Percentiles rank a stretch among this genome's conserved stretches.
Conservation (phyloP, 2,888 invertebrate genomes). For the Megaustenia siamemsis region DNA sequence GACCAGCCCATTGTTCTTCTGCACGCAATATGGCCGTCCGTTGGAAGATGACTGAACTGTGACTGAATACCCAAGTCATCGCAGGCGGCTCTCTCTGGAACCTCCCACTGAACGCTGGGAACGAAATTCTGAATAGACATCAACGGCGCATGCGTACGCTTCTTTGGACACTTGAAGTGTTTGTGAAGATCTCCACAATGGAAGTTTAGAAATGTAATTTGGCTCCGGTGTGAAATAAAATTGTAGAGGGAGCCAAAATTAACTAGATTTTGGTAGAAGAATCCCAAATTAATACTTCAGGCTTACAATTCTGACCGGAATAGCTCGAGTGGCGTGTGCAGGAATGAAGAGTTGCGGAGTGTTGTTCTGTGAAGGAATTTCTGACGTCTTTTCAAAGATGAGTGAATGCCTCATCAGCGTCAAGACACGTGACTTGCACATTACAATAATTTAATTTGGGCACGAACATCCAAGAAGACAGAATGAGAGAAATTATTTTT, state of each 20-base stretch:
- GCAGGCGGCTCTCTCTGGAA: neutral
- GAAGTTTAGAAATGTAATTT: neutral
- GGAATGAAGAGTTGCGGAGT: neutral
- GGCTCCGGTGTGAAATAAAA: neutral
- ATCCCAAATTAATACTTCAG: conserved; percentile 17
- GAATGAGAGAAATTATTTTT: too few relatives aligned
- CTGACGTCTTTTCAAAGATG: neutral
- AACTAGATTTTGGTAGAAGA: conserved; percentile 26
- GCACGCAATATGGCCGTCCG: conserved; percentile 29
- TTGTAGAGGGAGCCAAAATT: conserved; percentile 25
- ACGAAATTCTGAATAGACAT: neutral
- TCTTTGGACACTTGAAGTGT: conserved; percentile 14
- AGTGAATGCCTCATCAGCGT: neutral
- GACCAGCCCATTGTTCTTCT: conserved; percentile 35
- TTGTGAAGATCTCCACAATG: neutral
- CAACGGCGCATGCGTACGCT: conserved; percentile 23
- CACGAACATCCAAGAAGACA: too few relatives aligned
- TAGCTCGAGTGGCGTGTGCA: neutral
- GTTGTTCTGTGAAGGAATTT: neutral
- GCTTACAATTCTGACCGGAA: neutral
- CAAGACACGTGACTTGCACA: neutral
- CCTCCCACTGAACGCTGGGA: conserved; percentile 3
- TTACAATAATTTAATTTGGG: too few relatives aligned
- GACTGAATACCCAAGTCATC: conserved; percentile 10
- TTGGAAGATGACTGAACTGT: neutral